Percentiles rank a stretch among this genome's conserved stretches.
Conservation (phyloP, 2,797 vertebrate genomes). For the Synanceia verrucosa region DNA sequence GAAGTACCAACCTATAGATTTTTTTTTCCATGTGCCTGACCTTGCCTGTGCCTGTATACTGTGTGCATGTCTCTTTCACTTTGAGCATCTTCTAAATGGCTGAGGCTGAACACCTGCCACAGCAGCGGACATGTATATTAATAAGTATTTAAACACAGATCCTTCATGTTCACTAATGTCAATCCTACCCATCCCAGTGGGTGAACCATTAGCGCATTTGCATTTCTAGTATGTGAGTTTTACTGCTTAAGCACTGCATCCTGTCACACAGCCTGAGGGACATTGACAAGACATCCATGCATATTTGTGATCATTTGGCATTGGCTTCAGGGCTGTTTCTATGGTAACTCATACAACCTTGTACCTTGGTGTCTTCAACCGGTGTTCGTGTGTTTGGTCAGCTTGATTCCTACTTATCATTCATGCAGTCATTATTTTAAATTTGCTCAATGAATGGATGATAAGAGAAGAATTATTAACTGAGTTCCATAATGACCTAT, state of each 20-base stretch:
- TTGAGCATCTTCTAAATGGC: slow-evolving; percentile 39
- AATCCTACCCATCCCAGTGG: slow-evolving; percentile 37
- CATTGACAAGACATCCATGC: slow-evolving; percentile 39
- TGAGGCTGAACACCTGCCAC: slow-evolving; percentile 45
- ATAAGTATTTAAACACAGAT: slow-evolving; percentile 62
- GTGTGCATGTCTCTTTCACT: slow-evolving; percentile 19
- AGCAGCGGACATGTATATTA: slow-evolving; percentile 51
- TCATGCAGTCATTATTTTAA: slow-evolving; percentile 19
- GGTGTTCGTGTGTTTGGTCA: slow-evolving; percentile 8
- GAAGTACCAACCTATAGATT: slow-evolving; percentile 67
- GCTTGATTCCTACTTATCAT: slow-evolving; percentile 30
- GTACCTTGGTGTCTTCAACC: slow-evolving; percentile 5
- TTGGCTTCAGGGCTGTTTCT: slow-evolving; percentile 35
- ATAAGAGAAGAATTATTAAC: background rate
- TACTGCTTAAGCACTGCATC: slow-evolving; percentile 26
- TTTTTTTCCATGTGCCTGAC: slow-evolving; percentile 66
- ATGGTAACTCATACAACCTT: slow-evolving; percentile 24
- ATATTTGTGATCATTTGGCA: slow-evolving; percentile 48
- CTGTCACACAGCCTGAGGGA: slow-evolving; percentile 40
- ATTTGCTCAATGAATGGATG: slow-evolving; percentile 26
- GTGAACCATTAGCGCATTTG: slow-evolving; percentile 37
- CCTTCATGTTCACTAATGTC: slow-evolving; percentile 53
- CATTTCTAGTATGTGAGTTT: slow-evolving; percentile 35
- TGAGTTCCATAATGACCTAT: slow-evolving; percentile 11
- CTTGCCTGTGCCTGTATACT: slow-evolving; percentile 47